phyloP scores from a whole-genome alignment of 2,888 invertebrate genomes.

The Sphaerophoria taeniata region DNA sequence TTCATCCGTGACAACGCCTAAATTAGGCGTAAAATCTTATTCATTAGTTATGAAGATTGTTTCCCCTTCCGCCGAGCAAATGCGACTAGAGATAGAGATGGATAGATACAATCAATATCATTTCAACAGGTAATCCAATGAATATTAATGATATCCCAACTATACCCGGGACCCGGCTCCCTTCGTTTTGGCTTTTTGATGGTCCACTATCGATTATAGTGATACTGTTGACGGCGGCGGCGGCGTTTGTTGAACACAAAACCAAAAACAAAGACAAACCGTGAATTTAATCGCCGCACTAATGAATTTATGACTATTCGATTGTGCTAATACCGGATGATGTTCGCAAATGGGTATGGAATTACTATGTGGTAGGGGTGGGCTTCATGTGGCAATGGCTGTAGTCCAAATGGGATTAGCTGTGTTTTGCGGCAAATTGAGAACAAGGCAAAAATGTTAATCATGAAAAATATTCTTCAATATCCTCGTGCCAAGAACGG shows the following conservation, averaged over 20 bases:
- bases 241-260: not conserved
- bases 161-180: too few relatives aligned
- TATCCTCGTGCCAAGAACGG: constrained; percentile 14
- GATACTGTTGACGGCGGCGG: not conserved
- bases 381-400: not conserved
- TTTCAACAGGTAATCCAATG: constrained; percentile 70
- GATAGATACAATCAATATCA: constrained; percentile 22
- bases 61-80: not conserved
- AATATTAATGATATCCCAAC: constrained; percentile 61
- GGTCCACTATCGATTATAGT: not conserved
- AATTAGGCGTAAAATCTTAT: constrained; percentile 69
- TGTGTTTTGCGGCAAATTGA: constrained; percentile 11
- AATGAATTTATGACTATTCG: constrained; percentile 67
- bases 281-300: constrained; percentile 63
- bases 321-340: constrained; percentile 18
- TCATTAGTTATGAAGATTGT: constrained; percentile 69
- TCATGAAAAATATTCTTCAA: constrained; percentile 36
- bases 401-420: constrained; percentile 31
- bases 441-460: constrained; percentile 35
- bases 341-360: constrained; percentile 21
- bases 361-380: not conserved
- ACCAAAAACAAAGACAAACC: constrained; percentile 50
- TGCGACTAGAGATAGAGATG: not conserved
- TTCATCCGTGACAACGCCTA: constrained; percentile 63
- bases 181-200: not conserved